Base-by-base conservation (phyloP, 2,797 vertebrate genomes). In the Chaetophractus vellerosus region DNA sequence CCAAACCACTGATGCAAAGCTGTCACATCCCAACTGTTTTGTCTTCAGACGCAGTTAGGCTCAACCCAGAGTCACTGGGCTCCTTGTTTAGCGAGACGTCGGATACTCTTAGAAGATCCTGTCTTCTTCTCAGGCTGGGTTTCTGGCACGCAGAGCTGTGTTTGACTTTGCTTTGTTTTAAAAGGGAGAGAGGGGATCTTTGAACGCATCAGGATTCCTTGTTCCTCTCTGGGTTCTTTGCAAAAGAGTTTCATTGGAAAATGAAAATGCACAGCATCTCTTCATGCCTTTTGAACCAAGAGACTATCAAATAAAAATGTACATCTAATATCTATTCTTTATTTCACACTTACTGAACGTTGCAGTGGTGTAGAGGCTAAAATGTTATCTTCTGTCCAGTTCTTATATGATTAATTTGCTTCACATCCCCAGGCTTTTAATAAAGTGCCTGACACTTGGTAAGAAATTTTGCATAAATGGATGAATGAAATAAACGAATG, bases 151-250 rank as follows among this genome's bases (percentile, higher is more conserved):
- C 38, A 38, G 38, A 6, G 38, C 4, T 78, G 45, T 41, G 57
- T 48, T 57, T 31, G 76, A 50, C 38, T 74, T 79, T 52, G 78
- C 64, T 95, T 95, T 94, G 84, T 84, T 84, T 92, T 87, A 68
- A 85, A 89, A 93, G 57, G 24, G 48, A n/a, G 48, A 92, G 81
- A 84, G 72, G 52, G 64, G 61, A 74, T 6, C 57, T 33, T 16
- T 61, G 59, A 83, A 50, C 28, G 63, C 45, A 76, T 74, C 45
- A 8, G 52, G 38, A 33, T 83, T 57, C 75, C 75, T 85, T 86
- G 45, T 12, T 79, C 9, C 8, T 83, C 66, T 52, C 68, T 71
- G 69, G 23, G 31, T 31, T 68, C 50, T 83, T 66, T 61, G 72
- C 59, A 66, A 59, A 92, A 72, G 66, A n/a, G 41, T 18, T 87